These are phyloP conservation scores for Elgaria multicarinata DNA, from an alignment of 2,113 vertebrate genomes.

Conservation along the genomic window DNA sequence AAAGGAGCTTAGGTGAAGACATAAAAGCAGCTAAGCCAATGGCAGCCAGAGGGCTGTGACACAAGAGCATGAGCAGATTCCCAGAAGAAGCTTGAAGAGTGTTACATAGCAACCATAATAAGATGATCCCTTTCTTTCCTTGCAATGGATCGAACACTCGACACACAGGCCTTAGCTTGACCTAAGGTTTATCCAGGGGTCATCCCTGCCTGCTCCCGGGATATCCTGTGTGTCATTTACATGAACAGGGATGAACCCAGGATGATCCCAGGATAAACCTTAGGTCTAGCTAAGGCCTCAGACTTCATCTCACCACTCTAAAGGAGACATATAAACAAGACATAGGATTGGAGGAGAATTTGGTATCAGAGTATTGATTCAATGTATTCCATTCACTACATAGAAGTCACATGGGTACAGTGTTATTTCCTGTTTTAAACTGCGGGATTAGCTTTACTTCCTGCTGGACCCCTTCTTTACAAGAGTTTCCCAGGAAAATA, in stretches of 20 bases:
- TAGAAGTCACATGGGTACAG: background rate
- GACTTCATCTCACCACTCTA: background rate
- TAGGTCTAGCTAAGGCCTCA: too few relatives aligned
- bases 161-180: too few relatives aligned
- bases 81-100: background rate
- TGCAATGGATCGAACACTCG: background rate
- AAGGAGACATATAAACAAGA: background rate
- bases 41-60: background rate
- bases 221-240: too few relatives aligned
- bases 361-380: background rate
- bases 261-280: too few relatives aligned
- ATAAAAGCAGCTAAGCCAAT: background rate
- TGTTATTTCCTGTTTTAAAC: background rate
- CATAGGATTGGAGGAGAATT: background rate
- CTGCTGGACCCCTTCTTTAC: too few relatives aligned
- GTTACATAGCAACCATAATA: background rate
- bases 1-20: background rate
- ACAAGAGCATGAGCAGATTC: background rate
- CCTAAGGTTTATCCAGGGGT: too few relatives aligned
- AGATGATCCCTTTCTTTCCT: background rate
- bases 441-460: background rate
- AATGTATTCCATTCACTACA: background rate
- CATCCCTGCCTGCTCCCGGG: too few relatives aligned
- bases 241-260: too few relatives aligned
- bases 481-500: too few relatives aligned